A percentile compares a stretch with the other conserved stretches of the same genome.
These are phyloP conservation scores for Dasysyrphus albostriatus DNA, from an alignment of 2,888 invertebrate genomes.

Conservation along the genomic window DNA sequence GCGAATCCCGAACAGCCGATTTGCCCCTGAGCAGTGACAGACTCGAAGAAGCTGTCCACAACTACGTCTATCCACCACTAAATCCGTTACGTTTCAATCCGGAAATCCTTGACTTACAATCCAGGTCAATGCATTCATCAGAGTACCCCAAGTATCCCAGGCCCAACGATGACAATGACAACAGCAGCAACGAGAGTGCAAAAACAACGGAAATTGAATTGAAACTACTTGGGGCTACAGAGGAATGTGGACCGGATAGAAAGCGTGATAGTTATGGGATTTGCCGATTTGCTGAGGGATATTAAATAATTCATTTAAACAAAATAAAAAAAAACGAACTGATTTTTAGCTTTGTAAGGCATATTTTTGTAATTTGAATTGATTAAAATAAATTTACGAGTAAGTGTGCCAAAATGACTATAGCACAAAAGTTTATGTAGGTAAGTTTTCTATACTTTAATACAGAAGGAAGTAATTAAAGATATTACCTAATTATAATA, in stretches of 20 bases:
- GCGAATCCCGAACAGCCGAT: conserved; percentile 53
- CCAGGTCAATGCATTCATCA: conserved; percentile 56
- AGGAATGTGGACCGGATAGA: conserved; percentile 90
- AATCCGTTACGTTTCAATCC: conserved; percentile 63
- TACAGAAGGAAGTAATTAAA: conserved; percentile 10
- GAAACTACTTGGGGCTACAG: conserved; percentile 87
- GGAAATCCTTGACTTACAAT: conserved; percentile 45
- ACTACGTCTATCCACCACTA: conserved; percentile 69
- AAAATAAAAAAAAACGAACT: conserved; percentile 51
- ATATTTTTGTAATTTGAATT: conserved; percentile 10
- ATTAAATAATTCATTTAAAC: conserved; percentile 76
- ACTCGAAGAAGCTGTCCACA: conserved; percentile 61
- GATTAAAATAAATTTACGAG: conserved; percentile 14
- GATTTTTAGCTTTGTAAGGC: conserved; percentile 61
- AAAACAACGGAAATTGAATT: conserved; percentile 71
- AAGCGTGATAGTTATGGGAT: conserved; percentile 88
- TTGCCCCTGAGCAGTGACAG: conserved; percentile 58
- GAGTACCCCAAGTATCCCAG: conserved; percentile 64
- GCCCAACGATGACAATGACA: conserved; percentile 41
- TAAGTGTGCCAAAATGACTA: conserved; percentile 55
- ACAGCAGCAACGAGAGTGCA: conserved; percentile 19
- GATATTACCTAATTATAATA: not conserved
- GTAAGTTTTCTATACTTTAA: conserved; percentile 2
- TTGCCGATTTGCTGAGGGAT: conserved; percentile 84
- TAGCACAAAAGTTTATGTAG: not conserved